A percentile compares a stretch with the other conserved stretches of the same genome.
Conservation (phyloP, 1,140 invertebrate species). For the Drosophila bocki region DNA sequence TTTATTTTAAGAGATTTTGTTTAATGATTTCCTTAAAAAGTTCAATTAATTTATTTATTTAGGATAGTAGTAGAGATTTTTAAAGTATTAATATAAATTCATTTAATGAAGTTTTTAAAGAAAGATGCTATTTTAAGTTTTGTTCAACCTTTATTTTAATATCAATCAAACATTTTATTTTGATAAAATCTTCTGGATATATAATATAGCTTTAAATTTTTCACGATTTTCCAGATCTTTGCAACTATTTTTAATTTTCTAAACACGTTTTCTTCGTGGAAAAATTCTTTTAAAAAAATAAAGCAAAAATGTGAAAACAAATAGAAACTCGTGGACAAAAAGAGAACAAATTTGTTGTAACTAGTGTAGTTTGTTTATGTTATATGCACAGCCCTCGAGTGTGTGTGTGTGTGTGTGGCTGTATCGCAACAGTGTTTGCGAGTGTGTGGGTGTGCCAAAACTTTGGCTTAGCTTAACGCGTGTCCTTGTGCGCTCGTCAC, state of each 20-base stretch:
- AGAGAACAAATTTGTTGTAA: constrained; percentile 43
- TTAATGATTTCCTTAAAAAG: too few relatives aligned
- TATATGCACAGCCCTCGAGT: constrained; percentile 56
- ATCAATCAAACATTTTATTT: too few relatives aligned
- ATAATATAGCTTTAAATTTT: too few relatives aligned
- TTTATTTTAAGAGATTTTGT: background rate
- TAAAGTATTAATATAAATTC: too few relatives aligned
- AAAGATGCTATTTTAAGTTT: too few relatives aligned
- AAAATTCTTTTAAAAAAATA: constrained; percentile 20
- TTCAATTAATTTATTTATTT: too few relatives aligned
- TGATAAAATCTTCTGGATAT: too few relatives aligned
- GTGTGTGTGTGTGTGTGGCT: constrained; percentile 24
- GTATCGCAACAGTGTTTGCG: constrained; percentile 33
- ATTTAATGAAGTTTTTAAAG: too few relatives aligned
- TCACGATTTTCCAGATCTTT: background rate
- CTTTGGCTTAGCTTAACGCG: constrained; percentile 73
- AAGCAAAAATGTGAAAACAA: constrained; percentile 52
- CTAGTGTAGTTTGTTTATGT: constrained; percentile 77
- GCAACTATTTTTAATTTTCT: constrained; percentile 64
- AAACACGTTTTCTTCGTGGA: constrained; percentile 56
- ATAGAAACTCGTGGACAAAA: constrained; percentile 59
- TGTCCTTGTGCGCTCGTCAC: constrained; percentile 61
- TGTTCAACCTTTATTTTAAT: too few relatives aligned
- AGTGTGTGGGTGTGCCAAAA: constrained; percentile 61
- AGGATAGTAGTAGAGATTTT: too few relatives aligned